Evolutionary conservation across 2,888 invertebrate species (phyloP).

Genomic region (Drosophila putrida): DNA sequence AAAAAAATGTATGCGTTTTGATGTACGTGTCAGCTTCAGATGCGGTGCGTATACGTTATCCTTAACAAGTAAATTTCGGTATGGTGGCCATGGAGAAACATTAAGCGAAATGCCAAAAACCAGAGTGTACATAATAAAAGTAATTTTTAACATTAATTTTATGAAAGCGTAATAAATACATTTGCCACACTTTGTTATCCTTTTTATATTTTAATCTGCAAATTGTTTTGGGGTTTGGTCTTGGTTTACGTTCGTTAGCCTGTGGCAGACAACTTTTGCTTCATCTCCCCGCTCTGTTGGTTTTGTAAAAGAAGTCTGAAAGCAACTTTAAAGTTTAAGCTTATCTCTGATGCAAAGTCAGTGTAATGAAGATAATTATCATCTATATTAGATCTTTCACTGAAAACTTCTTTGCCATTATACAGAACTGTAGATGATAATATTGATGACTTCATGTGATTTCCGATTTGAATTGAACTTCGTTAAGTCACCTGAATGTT

Average conservation of each 20-base stretch:
- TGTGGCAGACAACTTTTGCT: not conserved
- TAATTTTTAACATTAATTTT: slow-evolving; percentile 30
- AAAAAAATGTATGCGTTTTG: slow-evolving; percentile 53
- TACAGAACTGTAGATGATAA: not conserved
- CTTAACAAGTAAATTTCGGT: slow-evolving; percentile 29
- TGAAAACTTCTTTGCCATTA: slow-evolving; percentile 4
- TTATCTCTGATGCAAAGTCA: no score
- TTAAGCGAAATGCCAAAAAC: slow-evolving; percentile 9
- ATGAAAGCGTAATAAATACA: slow-evolving; percentile 26
- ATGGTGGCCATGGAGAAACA: slow-evolving; percentile 6
- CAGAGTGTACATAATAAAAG: slow-evolving; percentile 25
- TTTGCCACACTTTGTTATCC: slow-evolving; percentile 12
- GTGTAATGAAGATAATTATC: no score
- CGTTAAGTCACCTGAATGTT: not conserved
- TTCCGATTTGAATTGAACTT: slow-evolving; percentile 6
- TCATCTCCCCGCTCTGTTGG: not conserved
- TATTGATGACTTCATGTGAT: not conserved
- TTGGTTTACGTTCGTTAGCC: not conserved
- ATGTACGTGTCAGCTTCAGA: slow-evolving; percentile 41
- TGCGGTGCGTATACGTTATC: slow-evolving; percentile 37
- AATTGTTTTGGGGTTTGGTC: slow-evolving; percentile 11
- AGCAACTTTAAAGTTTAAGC: not conserved
- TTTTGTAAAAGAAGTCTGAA: not conserved
- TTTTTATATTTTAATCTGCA: slow-evolving; percentile 20
- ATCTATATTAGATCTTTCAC: not conserved